Evolutionary conservation across 2,888 invertebrate genomes (phyloP), one percentile per base, ranked within the genome.

Genomic region (Nemoura dubitans): DNA sequence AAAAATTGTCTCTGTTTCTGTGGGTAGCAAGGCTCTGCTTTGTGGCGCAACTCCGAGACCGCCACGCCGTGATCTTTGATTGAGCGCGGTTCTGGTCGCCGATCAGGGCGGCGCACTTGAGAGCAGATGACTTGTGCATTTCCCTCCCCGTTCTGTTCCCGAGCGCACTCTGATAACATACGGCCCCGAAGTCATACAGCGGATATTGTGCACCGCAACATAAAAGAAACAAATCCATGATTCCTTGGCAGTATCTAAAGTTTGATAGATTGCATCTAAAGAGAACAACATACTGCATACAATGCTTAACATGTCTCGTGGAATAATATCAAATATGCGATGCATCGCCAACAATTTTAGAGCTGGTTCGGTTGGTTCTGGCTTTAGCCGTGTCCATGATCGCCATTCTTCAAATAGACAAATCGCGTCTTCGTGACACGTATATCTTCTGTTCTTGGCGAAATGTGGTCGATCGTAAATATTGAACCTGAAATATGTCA

Each of bases 401-500:
- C 59, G 59, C 59, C 59, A 59, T 59, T 59, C 59, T 59, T 59
- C 59, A 59, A 59, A 59, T 59, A 59, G 59, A 59, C 59, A 59
- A 59, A 59, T 59, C 59, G 59, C 59, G 14, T 59, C 59, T 59
- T 3, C 59, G 59, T 59, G 59, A 59, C 59, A 59, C 59, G 59
- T 59, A 59, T 59, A 59, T 59, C 59, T 59, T 59, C 59, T 59
- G 59, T 59, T 59, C 59, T 59, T 59, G 59, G 59, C 59, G 59
- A 59, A 59, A 59, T 59, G 59, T 59, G 59, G 59, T 21, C 21
- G 59, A 59, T 59, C 59, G 59, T 59, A 59, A 59, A 59, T 59
- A 59, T 59, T 59, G 59, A 21, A 59, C 59, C 59, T 21, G 59
- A 21, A 59, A 59, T 59, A 10, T 59, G 59, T 59, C 59, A 59